Conservation (phyloP, 2,113 vertebrate species). For the Delphinus delphis region DNA sequence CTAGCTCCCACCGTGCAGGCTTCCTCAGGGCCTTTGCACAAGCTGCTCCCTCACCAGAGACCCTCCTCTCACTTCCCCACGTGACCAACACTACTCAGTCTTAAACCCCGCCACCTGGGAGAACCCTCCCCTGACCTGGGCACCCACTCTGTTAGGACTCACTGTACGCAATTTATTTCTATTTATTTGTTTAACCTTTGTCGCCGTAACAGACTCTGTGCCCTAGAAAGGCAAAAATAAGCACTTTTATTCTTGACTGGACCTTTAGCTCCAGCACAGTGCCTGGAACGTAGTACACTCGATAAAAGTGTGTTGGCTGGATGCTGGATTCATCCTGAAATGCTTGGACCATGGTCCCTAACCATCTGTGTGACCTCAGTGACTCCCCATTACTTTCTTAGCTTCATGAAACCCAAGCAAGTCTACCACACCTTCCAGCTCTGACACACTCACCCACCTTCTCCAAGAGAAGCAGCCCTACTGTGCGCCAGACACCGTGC, state of each 20-base stretch:
- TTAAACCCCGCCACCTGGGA: not conserved
- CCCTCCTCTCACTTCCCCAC: not conserved
- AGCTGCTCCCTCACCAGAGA: not conserved
- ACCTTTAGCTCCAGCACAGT: not conserved
- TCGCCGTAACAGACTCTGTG: not conserved
- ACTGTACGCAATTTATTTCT: not conserved
- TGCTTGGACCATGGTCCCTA: accelerated
- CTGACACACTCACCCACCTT: not conserved
- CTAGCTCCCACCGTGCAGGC: not conserved
- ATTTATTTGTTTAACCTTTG: not conserved
- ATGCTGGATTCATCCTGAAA: accelerated
- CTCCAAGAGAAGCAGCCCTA: not conserved
- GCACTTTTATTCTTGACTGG: not conserved
- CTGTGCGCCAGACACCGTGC: accelerated
- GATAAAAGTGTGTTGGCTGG: not conserved
- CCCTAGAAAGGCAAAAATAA: not conserved
- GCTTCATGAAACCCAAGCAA: not conserved
- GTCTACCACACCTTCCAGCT: not conserved
- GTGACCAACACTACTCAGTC: accelerated
- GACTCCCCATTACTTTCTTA: not conserved
- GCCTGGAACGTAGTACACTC: not conserved
- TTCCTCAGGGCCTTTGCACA: not conserved
- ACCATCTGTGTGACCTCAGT: not conserved
- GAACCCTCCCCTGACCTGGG: not conserved
- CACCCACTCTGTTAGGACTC: not conserved